Evolutionary conservation across 2,888 invertebrate genomes (phyloP).

Genomic region (Andrena fulva): DNA sequence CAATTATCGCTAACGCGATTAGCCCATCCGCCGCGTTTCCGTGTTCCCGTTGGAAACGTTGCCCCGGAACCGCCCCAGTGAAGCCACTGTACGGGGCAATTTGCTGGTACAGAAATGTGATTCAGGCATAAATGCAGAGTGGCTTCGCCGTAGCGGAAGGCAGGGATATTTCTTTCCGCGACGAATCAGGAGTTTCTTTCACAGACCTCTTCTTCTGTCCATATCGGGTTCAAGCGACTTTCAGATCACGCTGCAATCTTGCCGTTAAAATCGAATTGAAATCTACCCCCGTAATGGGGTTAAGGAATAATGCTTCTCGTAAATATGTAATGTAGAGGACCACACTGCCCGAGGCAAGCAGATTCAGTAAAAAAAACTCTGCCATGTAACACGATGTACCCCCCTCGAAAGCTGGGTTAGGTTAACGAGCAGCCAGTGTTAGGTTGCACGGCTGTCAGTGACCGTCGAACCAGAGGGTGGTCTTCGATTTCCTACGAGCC

Average conservation of each 20-base stretch:
- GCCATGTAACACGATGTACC: conserved; percentile 48
- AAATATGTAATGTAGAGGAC: too few species aligned
- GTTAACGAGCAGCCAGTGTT: conserved; percentile 45
- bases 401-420: conserved; percentile 16
- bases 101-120: conserved; percentile 4
- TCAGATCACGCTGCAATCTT: too few species aligned
- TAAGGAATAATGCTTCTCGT: too few species aligned
- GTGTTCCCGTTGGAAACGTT: conserved; percentile 21
- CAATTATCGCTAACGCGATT: conserved; percentile 60
- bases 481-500: conserved; percentile 3
- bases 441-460: conserved; percentile 35
- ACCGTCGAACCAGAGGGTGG: conserved; percentile 26
- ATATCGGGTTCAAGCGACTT: too few species aligned
- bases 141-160: neutral
- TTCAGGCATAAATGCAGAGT: conserved; percentile 2
- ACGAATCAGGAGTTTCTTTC: neutral
- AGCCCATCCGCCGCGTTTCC: conserved; percentile 42
- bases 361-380: conserved; percentile 41
- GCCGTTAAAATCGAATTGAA: too few species aligned
- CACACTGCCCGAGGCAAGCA: conserved; percentile 22
- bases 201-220: too few species aligned
- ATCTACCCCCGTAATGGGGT: too few species aligned
- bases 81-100: conserved; percentile 2
- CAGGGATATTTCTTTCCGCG: neutral
- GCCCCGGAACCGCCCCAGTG: neutral